Percentiles rank a stretch among this genome's conserved stretches.
Evolutionary conservation across 1,140 invertebrate species (phyloP).

Genomic region (Lasaia peninsularis): DNA sequence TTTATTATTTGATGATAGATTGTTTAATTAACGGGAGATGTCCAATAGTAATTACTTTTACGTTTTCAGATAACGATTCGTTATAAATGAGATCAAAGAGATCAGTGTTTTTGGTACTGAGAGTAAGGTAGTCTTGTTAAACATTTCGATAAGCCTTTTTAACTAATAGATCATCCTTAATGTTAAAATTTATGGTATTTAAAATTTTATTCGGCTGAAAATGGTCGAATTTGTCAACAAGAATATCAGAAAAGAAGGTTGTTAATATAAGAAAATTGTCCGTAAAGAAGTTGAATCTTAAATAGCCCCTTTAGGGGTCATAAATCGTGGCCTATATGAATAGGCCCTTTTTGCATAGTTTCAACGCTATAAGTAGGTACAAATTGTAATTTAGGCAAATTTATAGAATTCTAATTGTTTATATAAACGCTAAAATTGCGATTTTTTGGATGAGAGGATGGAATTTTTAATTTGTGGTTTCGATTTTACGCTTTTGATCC

Average conservation of each 20-base stretch:
- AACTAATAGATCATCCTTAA: not conserved
- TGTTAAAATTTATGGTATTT: not conserved
- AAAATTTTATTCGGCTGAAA: conserved; percentile 2
- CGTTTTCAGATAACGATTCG: not conserved
- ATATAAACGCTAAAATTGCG: not conserved
- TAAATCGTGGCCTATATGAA: conserved; percentile 1
- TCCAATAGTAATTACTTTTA: too few relatives aligned
- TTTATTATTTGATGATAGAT: not conserved
- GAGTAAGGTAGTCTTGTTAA: conserved; percentile 1
- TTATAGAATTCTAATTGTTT: conserved; percentile 4
- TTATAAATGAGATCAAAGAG: not conserved
- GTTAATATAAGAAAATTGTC: conserved; percentile 3
- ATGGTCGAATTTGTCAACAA: not conserved
- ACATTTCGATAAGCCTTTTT: not conserved
- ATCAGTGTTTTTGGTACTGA: not conserved
- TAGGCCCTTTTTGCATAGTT: conserved; percentile 3
- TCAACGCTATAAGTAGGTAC: conserved; percentile 6
- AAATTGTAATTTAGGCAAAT: conserved; percentile 11
- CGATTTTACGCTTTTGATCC: not conserved
- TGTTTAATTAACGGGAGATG: not conserved
- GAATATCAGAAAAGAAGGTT: conserved; percentile 8
- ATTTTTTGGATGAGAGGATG: not conserved
- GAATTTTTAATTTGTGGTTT: not conserved
- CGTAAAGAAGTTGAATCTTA: not conserved
- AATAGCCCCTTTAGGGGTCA: not conserved